Evolutionary conservation across 2,113 vertebrate species (phyloP), one percentile per base, ranked within the genome.

Genomic region (Labeo catla): DNA sequence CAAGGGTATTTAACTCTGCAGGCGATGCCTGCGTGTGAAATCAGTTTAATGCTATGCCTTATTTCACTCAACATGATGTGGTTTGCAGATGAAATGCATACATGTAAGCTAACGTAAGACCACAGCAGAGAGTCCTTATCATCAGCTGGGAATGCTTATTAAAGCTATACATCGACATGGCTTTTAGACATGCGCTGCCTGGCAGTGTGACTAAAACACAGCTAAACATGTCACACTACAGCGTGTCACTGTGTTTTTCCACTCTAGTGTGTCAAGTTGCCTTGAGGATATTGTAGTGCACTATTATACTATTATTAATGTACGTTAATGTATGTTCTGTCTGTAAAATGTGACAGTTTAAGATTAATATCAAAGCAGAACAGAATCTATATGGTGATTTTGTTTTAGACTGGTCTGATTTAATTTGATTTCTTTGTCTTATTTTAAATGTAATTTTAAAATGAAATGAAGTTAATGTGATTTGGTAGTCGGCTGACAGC

Each of bases 191-290:
- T 45, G 19, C 39, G 5, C 8, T 57, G 50, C 23, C 50, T 78
- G 76, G 85, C 34, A 76, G 47, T 76, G 81, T 80, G 80, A 80
- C 34, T 83, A 73, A 54, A 83, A 82, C 34, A 76, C 8, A 49
- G 72, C 84, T 50, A 88, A 81, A 76, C 68, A 43, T 88, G 61
- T 43, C 15, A 39, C 72, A 54, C 61, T 34, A 68, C 81, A 88
- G 79, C 23, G 2, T 61, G 72, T 66, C n/a, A 70, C 15, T 84
- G 15, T 82, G 50, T 50, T 63, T 83, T 80, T 47, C 59, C 83
- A 83, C 63, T 28, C 45, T 23, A 86, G 49, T 23, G 21, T 88
- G 63, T 59, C 81, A 88, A 47, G 83, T 63, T 45, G 79, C 66
- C 63, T 81, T 45, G 13, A 47, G 65, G 79, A 65, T 16, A 34